Evolutionary conservation across 2,113 vertebrate genomes (phyloP).

Genomic region (Phylloscopus trochilus): DNA sequence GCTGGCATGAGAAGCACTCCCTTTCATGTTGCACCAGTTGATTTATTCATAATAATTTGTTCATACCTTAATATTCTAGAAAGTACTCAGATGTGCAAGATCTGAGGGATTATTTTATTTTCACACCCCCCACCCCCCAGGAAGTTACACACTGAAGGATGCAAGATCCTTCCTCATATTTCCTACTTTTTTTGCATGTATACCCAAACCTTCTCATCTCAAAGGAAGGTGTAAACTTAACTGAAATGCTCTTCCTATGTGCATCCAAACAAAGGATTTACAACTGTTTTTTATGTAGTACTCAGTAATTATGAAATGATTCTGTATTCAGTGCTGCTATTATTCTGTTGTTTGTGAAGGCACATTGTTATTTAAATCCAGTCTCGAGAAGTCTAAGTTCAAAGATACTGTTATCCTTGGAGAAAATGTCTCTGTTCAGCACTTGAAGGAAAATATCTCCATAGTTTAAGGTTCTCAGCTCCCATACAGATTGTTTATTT

Average conservation of each 20-base stretch:
- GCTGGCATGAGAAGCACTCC: background rate
- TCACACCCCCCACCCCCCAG: fast-evolving
- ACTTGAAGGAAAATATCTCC: background rate
- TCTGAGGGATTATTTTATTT: background rate
- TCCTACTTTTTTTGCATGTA: background rate
- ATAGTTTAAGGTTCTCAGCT: background rate
- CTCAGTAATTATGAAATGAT: background rate
- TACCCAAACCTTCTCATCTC: background rate
- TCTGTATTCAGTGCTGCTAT: background rate
- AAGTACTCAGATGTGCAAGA: background rate
- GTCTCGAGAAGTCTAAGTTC: background rate
- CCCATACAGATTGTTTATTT: background rate
- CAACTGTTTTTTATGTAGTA: background rate
- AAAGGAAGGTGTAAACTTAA: background rate
- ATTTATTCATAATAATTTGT: background rate
- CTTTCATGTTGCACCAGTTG: background rate
- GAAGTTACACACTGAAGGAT: background rate
- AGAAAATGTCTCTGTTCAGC: background rate
- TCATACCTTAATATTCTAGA: background rate
- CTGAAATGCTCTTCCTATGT: background rate
- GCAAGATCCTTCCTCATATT: background rate
- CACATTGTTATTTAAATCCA: background rate
- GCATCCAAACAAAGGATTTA: background rate
- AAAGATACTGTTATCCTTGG: background rate
- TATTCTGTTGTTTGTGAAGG: background rate